Conservation (phyloP, 2,797 vertebrate genomes). For the Apodemus agrarius region DNA sequence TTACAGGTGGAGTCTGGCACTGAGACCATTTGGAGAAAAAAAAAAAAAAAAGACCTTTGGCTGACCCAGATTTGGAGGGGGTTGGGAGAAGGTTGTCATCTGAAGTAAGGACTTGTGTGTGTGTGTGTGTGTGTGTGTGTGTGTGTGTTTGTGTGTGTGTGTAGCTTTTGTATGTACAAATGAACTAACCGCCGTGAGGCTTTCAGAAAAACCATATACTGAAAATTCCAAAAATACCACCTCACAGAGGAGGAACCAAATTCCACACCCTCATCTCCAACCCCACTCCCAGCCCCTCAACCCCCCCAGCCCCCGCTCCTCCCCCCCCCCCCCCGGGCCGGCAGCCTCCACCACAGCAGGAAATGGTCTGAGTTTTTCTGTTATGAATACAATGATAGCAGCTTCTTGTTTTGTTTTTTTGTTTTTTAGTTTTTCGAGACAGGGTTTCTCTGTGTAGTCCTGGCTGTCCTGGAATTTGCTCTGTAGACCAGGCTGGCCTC, state of each 20-base stretch:
- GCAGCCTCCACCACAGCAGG: background rate
- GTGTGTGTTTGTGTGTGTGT: background rate
- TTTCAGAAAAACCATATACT: background rate
- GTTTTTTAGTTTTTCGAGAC: too few species aligned
- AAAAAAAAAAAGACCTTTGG: background rate
- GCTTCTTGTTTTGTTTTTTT: too few species aligned
- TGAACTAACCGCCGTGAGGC: background rate
- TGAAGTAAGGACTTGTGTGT: background rate
- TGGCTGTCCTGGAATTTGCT: too few species aligned
- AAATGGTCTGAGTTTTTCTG: constrained; percentile 44
- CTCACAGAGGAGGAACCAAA: background rate
- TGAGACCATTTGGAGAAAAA: background rate
- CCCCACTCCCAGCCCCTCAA: background rate
- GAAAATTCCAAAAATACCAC: background rate
- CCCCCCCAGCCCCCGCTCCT: too few species aligned
- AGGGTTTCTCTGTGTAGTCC: too few species aligned
- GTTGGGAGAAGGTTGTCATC: background rate
- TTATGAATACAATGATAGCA: background rate
- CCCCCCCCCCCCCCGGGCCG: background rate
- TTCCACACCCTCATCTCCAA: background rate
- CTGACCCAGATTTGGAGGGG: background rate
- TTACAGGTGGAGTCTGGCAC: background rate
- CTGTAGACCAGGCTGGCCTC: too few species aligned
- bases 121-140: background rate
- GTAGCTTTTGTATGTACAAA: background rate